These are phyloP conservation scores for Enchytraeus crypticus DNA, from an alignment of 2,888 invertebrate species.

Conservation along the genomic window DNA sequence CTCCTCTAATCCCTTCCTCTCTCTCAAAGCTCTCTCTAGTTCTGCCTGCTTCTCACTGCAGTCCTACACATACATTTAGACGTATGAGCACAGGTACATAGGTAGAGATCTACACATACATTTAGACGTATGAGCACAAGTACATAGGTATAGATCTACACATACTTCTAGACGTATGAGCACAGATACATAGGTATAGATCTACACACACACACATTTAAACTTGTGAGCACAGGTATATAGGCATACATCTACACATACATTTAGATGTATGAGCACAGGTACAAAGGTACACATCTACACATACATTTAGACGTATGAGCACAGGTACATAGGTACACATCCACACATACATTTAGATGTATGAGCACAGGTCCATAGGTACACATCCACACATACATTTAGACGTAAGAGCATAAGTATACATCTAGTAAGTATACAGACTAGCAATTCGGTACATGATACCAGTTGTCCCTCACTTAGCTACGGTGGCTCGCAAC, in stretches of 20 bases:
- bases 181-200: background rate
- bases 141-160: background rate
- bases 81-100: background rate
- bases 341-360: too few relatives aligned
- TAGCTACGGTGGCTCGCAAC: too few relatives aligned
- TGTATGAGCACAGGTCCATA: too few relatives aligned
- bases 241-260: background rate
- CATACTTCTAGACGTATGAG: background rate
- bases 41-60: constrained; percentile 36
- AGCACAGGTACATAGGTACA: too few relatives aligned
- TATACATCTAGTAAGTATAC: too few relatives aligned
- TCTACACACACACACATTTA: background rate
- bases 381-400: too few relatives aligned
- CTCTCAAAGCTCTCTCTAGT: constrained; percentile 39
- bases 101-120: background rate
- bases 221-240: background rate
- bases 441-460: too few relatives aligned
- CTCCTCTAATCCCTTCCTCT: constrained; percentile 42
- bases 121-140: background rate
- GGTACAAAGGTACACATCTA: background rate
- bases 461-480: too few relatives aligned
- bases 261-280: background rate
- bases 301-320: too few relatives aligned
- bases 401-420: too few relatives aligned
- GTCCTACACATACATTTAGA: constrained; percentile 10